A percentile compares a stretch with the other conserved stretches of the same genome.
Conservation (phyloP, 2,888 invertebrate genomes). For the Caenorhabditis drosophilae region DNA sequence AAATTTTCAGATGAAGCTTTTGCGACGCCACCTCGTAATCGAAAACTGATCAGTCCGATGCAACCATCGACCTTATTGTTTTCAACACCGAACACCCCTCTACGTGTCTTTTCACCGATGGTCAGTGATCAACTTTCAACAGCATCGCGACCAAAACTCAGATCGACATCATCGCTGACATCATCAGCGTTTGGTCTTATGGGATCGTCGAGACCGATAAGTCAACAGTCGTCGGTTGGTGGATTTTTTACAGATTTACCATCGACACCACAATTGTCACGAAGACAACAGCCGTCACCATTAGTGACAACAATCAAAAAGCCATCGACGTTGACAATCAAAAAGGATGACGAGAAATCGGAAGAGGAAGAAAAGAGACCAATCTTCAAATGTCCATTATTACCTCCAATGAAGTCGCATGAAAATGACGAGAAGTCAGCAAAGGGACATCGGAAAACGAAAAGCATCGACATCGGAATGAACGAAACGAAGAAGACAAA, state of each 20-base stretch:
- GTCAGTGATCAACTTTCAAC: neutral
- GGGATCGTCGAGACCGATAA: too few species aligned
- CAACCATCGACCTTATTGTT: slow-evolving; percentile 18
- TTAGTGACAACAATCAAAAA: neutral
- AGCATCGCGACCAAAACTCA: slow-evolving; percentile 2
- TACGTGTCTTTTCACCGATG: slow-evolving; percentile 6
- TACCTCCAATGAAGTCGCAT: slow-evolving; percentile 27
- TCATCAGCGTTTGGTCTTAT: too few species aligned
- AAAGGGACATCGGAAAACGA: neutral
- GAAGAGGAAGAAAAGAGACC: neutral
- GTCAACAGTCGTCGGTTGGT: too few species aligned
- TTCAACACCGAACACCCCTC: slow-evolving; percentile 11
- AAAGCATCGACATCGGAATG: slow-evolving; percentile 4
- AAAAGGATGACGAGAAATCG: neutral
- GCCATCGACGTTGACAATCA: too few species aligned
- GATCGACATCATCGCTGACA: slow-evolving; percentile 11
- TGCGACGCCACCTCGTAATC: slow-evolving; percentile 22
- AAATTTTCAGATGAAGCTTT: slow-evolving; percentile 13
- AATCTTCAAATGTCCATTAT: slow-evolving; percentile 22
- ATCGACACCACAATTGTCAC: too few species aligned
- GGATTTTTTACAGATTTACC: too few species aligned
- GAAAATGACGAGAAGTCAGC: neutral
- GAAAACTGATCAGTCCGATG: slow-evolving; percentile 7
- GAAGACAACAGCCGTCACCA: too few species aligned
- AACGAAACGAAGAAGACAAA: neutral